Conservation (phyloP, 2,797 vertebrate species). For the Cetoscarus ocellatus region DNA sequence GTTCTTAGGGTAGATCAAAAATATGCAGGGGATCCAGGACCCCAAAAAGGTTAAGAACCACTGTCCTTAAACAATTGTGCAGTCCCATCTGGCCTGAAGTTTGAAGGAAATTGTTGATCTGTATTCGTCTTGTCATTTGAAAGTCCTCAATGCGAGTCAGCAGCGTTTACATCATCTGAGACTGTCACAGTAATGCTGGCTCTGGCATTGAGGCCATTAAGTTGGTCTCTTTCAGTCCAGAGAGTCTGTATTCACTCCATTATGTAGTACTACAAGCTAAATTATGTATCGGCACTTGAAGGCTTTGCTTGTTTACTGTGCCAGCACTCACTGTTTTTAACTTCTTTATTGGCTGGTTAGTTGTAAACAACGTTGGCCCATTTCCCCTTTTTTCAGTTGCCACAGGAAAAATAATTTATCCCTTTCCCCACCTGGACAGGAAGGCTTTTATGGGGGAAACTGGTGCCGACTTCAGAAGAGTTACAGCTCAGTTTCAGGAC, state of each 20-base stretch:
- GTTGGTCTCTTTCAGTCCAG: conserved; percentile 37
- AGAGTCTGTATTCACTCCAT: conserved; percentile 61
- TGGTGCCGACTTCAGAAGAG: conserved; percentile 19
- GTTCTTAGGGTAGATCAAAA: too few species aligned
- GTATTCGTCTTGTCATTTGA: conserved; percentile 10
- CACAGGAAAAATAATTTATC: conserved; percentile 15
- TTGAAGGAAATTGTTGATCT: too few species aligned
- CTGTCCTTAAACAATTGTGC: too few species aligned
- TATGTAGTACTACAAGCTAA: conserved; percentile 66
- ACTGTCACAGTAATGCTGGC: conserved; percentile 31
- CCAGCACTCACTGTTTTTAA: conserved; percentile 23
- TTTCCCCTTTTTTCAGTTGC: conserved; percentile 35
- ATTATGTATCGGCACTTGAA: conserved; percentile 68
- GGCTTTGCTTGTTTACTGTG: conserved; percentile 57
- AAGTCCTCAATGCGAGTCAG: conserved; percentile 21
- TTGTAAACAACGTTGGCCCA: conserved; percentile 38
- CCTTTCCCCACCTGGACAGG: background rate
- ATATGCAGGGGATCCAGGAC: too few species aligned
- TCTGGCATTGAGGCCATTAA: conserved; percentile 41
- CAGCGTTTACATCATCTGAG: conserved; percentile 12
- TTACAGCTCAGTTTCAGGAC: conserved; percentile 8
- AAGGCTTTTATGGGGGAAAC: conserved; percentile 7
- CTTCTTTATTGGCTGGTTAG: conserved; percentile 35
- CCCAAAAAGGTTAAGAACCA: too few species aligned
- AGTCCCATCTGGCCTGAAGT: too few species aligned